Percentiles rank a stretch among this genome's conserved stretches.
phyloP scores from a whole-genome alignment of 2,888 invertebrate genomes.

The Agrenia bidenticulata region DNA sequence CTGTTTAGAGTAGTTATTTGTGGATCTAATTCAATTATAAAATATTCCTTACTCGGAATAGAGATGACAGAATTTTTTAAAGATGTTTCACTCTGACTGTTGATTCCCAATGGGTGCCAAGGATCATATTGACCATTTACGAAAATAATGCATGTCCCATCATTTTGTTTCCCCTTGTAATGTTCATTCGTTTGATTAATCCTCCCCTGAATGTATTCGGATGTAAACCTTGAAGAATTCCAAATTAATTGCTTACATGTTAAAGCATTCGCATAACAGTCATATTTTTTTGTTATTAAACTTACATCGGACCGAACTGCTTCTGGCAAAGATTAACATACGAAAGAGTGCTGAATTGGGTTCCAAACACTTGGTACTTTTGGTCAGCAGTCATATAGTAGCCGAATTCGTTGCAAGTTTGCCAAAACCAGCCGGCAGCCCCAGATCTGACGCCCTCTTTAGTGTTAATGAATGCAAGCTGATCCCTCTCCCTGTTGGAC shows the following conservation, averaged over 20 bases:
- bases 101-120: slow-evolving; percentile 59
- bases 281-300: background rate
- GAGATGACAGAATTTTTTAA: slow-evolving; percentile 55
- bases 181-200: slow-evolving; percentile 25
- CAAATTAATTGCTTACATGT: background rate
- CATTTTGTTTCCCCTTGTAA: slow-evolving; percentile 56
- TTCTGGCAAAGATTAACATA: slow-evolving; percentile 56
- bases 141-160: slow-evolving; percentile 56
- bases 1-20: background rate
- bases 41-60: background rate
- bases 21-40: background rate
- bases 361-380: slow-evolving; percentile 57
- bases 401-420: slow-evolving; percentile 61
- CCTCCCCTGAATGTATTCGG: slow-evolving; percentile 22
- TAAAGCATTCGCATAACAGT: too few species aligned
- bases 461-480: slow-evolving; percentile 20
- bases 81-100: slow-evolving; percentile 52
- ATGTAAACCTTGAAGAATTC: slow-evolving; percentile 23
- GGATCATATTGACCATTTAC: slow-evolving; percentile 59
- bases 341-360: slow-evolving; percentile 55
- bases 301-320: slow-evolving; percentile 54
- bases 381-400: slow-evolving; percentile 59
- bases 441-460: slow-evolving; percentile 24
- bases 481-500: background rate
- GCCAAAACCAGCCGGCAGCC: slow-evolving; percentile 57